Evolutionary conservation across 2,113 vertebrate species (phyloP).

Genomic region (Empidonax traillii): DNA sequence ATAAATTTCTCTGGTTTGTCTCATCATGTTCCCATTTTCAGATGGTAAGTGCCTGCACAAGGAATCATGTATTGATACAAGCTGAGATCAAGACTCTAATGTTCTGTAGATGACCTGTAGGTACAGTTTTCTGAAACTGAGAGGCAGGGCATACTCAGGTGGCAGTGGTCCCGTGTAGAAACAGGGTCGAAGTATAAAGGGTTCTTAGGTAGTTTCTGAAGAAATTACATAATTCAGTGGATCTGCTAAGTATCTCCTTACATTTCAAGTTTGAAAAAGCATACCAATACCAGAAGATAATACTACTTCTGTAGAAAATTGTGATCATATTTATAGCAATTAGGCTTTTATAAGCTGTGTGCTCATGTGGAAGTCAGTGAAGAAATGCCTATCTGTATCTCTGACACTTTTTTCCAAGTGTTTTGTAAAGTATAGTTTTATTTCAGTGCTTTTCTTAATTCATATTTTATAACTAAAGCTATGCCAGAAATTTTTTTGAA

Average conservation of each 20-base stretch:
- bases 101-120: neutral
- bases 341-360: neutral
- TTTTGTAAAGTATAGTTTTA: neutral
- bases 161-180: neutral
- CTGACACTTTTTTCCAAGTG: neutral
- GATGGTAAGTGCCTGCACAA: neutral
- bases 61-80: neutral
- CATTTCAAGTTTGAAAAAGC: neutral
- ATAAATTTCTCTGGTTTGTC: neutral
- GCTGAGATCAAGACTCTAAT: neutral
- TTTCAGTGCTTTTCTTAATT: slow-evolving; percentile 11
- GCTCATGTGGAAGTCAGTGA: neutral
- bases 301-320: neutral
- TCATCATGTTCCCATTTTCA: neutral
- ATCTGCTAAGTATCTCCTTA: neutral
- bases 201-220: neutral
- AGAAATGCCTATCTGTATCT: neutral
- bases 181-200: neutral
- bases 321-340: neutral
- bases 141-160: neutral
- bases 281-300: neutral
- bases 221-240: neutral
- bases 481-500: neutral
- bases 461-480: neutral
- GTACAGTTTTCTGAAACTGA: neutral